Conservation (phyloP, 2,888 invertebrate species). For the Octonoba sinensis region DNA sequence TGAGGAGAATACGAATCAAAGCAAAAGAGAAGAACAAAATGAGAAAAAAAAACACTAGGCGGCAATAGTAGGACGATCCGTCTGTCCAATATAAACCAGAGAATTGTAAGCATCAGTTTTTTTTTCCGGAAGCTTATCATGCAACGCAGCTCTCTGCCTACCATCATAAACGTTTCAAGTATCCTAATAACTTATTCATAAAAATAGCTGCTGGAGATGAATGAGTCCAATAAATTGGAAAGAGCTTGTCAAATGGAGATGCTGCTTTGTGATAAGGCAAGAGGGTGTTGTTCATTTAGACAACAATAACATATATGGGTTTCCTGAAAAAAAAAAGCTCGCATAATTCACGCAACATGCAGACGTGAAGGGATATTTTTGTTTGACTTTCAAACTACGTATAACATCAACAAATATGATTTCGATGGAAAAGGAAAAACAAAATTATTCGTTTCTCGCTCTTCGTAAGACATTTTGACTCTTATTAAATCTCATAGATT, state of each 20-base stretch:
- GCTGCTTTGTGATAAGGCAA: constrained; percentile 10
- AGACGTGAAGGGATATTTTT: constrained; percentile 4
- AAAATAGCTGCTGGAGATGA: constrained; percentile 17
- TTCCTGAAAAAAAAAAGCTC: constrained; percentile 16
- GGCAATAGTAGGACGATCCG: no score
- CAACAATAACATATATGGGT: constrained; percentile 22
- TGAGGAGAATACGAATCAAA: no score
- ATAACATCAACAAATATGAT: constrained; percentile 17
- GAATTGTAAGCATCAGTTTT: no score
- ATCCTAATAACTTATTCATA: constrained; percentile 24
- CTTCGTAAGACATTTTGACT: constrained; percentile 38
- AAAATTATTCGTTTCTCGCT: constrained; percentile 20
- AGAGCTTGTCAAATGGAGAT: constrained; percentile 6
- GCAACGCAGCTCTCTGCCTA: background rate
- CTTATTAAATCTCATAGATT: constrained; percentile 49
- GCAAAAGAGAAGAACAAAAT: no score
- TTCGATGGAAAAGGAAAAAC: background rate
- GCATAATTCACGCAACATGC: constrained; percentile 15
- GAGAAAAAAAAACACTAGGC: no score
- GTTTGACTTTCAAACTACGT: constrained; percentile 26
- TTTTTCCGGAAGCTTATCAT: constrained; percentile 21
- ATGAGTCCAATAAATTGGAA: constrained; percentile 33
- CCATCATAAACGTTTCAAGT: constrained; percentile 12
- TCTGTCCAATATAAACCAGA: no score
- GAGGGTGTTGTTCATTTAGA: constrained; percentile 26